A percentile compares a stretch with the other conserved stretches of the same genome.
Evolutionary conservation across 1,140 invertebrate species (phyloP).

Genomic region (Diabrotica virgifera): DNA sequence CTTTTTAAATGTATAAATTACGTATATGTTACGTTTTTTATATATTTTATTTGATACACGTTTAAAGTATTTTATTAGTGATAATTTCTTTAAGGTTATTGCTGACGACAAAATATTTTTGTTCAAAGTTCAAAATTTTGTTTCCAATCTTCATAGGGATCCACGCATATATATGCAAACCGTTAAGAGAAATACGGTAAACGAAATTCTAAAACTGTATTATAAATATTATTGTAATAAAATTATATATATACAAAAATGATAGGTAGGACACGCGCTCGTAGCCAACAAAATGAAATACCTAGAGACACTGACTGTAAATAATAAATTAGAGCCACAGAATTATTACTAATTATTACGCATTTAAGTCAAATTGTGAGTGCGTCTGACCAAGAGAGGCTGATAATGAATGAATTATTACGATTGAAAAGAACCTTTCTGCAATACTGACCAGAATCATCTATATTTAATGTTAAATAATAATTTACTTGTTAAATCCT

Average conservation of each 20-base stretch:
- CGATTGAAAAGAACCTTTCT: no score
- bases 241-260: constrained; percentile 38
- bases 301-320: constrained; percentile 33
- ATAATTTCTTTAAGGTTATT: neutral
- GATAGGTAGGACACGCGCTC: constrained; percentile 37
- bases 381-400: constrained; percentile 23
- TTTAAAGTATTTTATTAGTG: neutral
- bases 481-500: no score
- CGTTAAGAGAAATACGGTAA: constrained; percentile 37
- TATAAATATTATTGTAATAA: constrained; percentile 41
- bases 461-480: no score
- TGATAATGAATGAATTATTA: neutral
- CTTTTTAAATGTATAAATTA: no score
- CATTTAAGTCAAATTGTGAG: constrained; percentile 24
- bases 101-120: neutral
- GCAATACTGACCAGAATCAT: no score
- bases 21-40: no score
- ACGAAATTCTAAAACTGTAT: constrained; percentile 50
- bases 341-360: constrained; percentile 26
- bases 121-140: neutral
- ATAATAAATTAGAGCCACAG: constrained; percentile 30
- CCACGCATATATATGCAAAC: constrained; percentile 30
- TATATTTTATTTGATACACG: no score
- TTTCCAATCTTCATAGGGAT: constrained; percentile 29
- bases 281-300: constrained; percentile 28